Evolutionary conservation across 2,797 vertebrate species (phyloP).

Genomic region (Fundulus diaphanus): DNA sequence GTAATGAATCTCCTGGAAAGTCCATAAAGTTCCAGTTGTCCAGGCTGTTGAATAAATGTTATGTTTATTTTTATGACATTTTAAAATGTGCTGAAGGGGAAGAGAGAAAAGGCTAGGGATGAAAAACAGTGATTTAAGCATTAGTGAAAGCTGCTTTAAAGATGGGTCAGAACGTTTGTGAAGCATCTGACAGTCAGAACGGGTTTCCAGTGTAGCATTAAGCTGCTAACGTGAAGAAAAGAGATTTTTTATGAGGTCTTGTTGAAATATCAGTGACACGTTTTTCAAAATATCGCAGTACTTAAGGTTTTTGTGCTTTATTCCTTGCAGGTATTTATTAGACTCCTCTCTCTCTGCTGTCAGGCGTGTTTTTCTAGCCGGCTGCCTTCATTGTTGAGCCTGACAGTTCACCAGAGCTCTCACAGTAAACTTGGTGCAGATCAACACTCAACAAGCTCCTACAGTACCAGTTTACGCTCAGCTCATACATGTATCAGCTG

Average conservation of each 20-base stretch:
- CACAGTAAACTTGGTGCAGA: not conserved
- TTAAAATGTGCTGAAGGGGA: not conserved
- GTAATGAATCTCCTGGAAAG: not conserved
- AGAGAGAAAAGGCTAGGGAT: too few species aligned
- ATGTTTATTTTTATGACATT: not conserved
- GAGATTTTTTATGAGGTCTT: not conserved
- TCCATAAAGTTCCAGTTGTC: not conserved
- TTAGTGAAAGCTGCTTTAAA: not conserved
- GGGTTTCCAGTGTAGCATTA: not conserved
- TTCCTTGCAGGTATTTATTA: not conserved
- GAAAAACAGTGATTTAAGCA: not conserved
- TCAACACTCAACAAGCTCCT: not conserved
- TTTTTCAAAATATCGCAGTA: not conserved
- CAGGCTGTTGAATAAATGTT: not conserved
- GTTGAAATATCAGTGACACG: not conserved
- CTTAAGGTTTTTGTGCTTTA: not conserved
- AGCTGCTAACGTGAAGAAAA: not conserved
- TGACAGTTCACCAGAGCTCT: not conserved
- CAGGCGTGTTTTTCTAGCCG: not conserved
- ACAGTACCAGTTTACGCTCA: not conserved
- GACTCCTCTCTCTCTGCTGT: not conserved
- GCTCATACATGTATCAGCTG: not conserved
- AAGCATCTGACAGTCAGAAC: not conserved
- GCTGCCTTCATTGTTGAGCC: not conserved
- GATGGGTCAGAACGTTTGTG: not conserved